Conservation (phyloP, 2,797 vertebrate species). For the Manis crassicaudata region DNA sequence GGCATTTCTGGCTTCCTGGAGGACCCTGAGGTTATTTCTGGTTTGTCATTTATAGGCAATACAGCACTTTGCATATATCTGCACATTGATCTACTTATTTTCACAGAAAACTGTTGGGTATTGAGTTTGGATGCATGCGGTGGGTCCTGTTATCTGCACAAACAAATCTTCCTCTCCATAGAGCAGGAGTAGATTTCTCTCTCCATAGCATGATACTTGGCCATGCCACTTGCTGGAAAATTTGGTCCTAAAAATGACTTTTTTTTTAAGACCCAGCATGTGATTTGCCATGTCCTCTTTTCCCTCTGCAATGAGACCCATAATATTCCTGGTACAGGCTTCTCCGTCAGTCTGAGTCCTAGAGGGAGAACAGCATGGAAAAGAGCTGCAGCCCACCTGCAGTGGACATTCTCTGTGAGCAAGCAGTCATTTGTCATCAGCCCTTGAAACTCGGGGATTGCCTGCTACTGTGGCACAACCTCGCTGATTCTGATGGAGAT, state of each 20-base stretch:
- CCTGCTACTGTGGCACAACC: not conserved
- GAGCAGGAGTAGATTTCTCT: not conserved
- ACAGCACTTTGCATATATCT: not conserved
- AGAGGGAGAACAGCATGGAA: not conserved
- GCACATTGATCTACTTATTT: not conserved
- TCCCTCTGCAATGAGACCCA: not conserved
- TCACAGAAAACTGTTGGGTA: not conserved
- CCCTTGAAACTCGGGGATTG: not conserved
- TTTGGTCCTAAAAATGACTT: too few relatives aligned
- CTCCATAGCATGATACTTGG: not conserved
- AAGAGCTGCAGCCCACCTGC: not conserved
- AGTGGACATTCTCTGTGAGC: not conserved
- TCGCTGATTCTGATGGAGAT: not conserved
- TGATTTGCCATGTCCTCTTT: not conserved
- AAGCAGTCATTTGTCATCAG: not conserved
- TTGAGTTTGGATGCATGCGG: not conserved
- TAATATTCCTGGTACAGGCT: not conserved
- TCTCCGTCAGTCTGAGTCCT: not conserved
- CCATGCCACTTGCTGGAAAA: not conserved
- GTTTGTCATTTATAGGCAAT: not conserved
- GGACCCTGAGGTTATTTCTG: not conserved
- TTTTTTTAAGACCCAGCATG: not conserved
- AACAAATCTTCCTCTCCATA: not conserved
- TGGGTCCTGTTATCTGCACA: not conserved
- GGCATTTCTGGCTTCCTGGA: not conserved